phyloP scores from a whole-genome alignment of 2,888 invertebrate species.

The Stenodera caucasica region DNA sequence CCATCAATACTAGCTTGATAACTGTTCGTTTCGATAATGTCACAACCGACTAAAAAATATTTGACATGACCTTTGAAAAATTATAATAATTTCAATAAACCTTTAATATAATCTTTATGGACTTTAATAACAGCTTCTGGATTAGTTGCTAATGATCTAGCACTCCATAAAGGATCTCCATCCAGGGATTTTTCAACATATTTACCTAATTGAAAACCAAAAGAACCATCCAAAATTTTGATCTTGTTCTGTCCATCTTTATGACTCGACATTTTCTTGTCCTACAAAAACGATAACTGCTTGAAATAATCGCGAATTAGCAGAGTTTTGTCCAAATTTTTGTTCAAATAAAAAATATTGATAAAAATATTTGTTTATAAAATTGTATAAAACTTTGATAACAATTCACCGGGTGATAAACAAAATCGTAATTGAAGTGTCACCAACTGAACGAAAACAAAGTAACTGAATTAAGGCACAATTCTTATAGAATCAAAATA shows the following conservation, averaged over 20 bases:
- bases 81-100: conserved; percentile 49
- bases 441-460: no score
- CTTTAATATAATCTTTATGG: conserved; percentile 75
- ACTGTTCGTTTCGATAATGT: conserved; percentile 80
- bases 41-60: conserved; percentile 68
- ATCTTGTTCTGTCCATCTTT: conserved; percentile 23
- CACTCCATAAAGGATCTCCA: conserved; percentile 83
- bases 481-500: no score
- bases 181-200: conserved; percentile 72
- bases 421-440: no score
- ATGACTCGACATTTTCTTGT: not conserved
- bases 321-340: no score
- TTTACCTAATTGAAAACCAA: conserved; percentile 73
- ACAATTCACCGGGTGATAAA: no score
- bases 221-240: conserved; percentile 66
- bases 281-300: not conserved
- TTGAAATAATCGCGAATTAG: no score
- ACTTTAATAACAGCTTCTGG: conserved; percentile 73
- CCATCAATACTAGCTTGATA: conserved; percentile 82
- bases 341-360: no score
- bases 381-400: no score
- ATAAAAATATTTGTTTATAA: no score
- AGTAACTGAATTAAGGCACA: no score
- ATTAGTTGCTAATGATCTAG: conserved; percentile 73
- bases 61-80: not conserved